Evolutionary conservation across 2,888 invertebrate species (phyloP), one percentile per base, ranked within the genome.

Genomic region (Liopterus haemorrhoidalis): DNA sequence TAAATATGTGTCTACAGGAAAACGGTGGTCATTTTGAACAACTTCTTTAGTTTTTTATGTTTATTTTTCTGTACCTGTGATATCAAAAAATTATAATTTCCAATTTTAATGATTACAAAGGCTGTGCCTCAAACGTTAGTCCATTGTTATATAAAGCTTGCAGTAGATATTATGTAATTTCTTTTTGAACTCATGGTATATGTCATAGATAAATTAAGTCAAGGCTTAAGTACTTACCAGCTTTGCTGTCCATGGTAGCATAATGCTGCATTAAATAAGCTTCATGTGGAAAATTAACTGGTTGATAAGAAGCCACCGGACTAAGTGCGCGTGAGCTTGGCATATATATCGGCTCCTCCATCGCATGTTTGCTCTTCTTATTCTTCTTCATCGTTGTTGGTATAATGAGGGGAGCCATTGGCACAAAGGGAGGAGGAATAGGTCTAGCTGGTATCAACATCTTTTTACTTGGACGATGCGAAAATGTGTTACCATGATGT

Each of bases 321-420:
- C 78, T 73, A 50, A 76, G 55, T 1, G 74, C 72, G 38, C 74
- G 57, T 41, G 70, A 70, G 32, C 72, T 72, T 3, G 76, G 75
- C 70, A 76, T 73, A 60, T 78, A 78, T 75, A 70, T 48, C 57
- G 75, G 56, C 75, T 82, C 52, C 71, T 81, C 61, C 74, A 81
- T 32, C 72, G 76, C 15, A 57, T 51, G 78, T 63, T 68, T 68
- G 12, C 51, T 45, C 55, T 72, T 71, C 55, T 70, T 72, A 51
- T 70, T 71, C 24, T 75, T 74, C 56, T 79, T 76, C 44, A 81
- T 67, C 0, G 71, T 70, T 38, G 68, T 70, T 0, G 74, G 74
- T 56, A 76, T 56, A 57, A 71, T 69, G 19, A 76, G 67, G 42
- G 50, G 51, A 50, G 70, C 67, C 54, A 66, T 59, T 46, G 64